These are phyloP conservation scores for Babylonia areolata DNA, from an alignment of 1,140 invertebrate genomes.

Conservation along the genomic window DNA sequence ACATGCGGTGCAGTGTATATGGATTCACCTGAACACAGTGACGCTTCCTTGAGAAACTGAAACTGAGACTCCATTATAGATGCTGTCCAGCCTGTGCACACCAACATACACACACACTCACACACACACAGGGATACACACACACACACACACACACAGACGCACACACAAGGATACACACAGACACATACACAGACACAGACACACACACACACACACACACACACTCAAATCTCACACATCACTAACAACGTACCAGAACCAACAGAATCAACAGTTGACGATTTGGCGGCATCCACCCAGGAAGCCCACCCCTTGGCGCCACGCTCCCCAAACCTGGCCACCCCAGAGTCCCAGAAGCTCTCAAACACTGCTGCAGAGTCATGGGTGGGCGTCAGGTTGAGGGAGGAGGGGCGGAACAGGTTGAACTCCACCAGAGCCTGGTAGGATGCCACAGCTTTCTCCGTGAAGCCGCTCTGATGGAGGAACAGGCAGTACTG, in stretches of 20 bases:
- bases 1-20: no score
- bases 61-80: no score
- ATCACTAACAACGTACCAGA: neutral
- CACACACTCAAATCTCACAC: no score
- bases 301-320: slow-evolving; percentile 75
- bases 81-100: no score
- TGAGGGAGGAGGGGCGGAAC: slow-evolving; percentile 67
- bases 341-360: slow-evolving; percentile 78
- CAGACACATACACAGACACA: no score
- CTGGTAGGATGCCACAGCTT: slow-evolving; percentile 76
- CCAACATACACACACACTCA: no score
- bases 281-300: slow-evolving; percentile 21
- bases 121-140: no score
- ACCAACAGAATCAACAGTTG: neutral
- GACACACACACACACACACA: no score
- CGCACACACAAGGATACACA: no score
- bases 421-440: slow-evolving; percentile 78
- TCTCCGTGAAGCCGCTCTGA: slow-evolving; percentile 76
- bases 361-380: slow-evolving; percentile 74
- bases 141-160: no score
- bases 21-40: no score
- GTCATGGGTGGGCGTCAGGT: slow-evolving; percentile 54
- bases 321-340: slow-evolving; percentile 76
- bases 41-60: no score
- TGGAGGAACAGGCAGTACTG: slow-evolving; percentile 74